Percentiles rank a stretch among this genome's conserved stretches.
Evolutionary conservation across 2,797 vertebrate genomes (phyloP).

Genomic region (Pyrocephalus nanus): DNA sequence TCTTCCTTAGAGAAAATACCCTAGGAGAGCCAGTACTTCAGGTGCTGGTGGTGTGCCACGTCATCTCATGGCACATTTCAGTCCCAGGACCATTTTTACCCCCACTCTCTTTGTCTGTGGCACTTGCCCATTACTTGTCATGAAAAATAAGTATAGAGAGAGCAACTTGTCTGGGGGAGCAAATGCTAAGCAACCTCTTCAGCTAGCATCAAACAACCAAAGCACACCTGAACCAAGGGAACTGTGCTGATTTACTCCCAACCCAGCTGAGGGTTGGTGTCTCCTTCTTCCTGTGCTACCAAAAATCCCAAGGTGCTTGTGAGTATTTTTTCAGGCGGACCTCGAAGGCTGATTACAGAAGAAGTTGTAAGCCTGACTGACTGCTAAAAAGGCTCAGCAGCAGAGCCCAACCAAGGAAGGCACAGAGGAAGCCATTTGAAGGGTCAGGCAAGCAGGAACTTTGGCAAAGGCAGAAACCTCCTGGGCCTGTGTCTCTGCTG

Average conservation of each 20-base stretch:
- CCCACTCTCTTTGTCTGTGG: neutral
- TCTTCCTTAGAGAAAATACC: neutral
- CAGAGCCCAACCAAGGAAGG: neutral
- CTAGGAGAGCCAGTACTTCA: neutral
- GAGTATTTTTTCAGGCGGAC: neutral
- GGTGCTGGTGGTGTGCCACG: rapidly evolving
- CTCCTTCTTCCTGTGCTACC: neutral
- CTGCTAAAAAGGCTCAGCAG: neutral
- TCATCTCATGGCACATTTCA: rapidly evolving
- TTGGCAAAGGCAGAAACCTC: neutral
- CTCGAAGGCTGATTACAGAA: neutral
- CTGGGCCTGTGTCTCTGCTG: neutral
- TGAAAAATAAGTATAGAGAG: neutral
- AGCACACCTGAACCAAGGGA: neutral
- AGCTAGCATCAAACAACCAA: neutral
- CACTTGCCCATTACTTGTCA: neutral
- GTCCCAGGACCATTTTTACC: neutral
- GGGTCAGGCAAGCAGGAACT: neutral
- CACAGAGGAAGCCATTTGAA: neutral
- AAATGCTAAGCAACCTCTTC: neutral
- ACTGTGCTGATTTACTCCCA: neutral
- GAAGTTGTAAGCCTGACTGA: neutral
- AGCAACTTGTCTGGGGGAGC: neutral
- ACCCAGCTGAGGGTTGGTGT: too few relatives aligned
- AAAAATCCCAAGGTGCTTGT: neutral